These are phyloP conservation scores for Grallaria varia DNA, from an alignment of 2,113 vertebrate species.

Conservation along the genomic window DNA sequence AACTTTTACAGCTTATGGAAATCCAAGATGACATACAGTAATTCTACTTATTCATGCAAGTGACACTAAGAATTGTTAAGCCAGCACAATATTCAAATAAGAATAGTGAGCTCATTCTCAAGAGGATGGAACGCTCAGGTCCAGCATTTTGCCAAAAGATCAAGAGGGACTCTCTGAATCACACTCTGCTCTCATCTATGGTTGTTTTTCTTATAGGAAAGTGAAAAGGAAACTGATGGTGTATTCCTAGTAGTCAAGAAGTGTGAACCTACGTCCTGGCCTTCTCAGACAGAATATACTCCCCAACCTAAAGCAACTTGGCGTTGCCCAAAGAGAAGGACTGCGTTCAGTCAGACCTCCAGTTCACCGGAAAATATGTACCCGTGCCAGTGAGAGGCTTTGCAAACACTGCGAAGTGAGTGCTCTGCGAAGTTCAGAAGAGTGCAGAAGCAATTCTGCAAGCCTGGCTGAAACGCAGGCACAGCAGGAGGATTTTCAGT, in stretches of 20 bases:
- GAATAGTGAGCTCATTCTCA: neutral
- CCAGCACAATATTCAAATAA: neutral
- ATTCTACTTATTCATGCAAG: conserved; percentile 17
- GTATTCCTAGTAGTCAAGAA: too few species aligned
- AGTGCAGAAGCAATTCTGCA: conserved; percentile 12
- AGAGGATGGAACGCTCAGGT: neutral
- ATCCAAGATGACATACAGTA: conserved; percentile 36
- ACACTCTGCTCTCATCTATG: neutral
- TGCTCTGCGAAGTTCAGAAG: neutral
- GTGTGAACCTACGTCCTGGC: neutral
- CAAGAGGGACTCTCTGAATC: neutral
- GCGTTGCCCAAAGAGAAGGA: neutral
- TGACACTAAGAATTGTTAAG: conserved; percentile 27
- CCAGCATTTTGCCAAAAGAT: neutral
- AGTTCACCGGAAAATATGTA: neutral
- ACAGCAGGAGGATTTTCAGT: conserved; percentile 46
- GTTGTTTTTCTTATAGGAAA: neutral
- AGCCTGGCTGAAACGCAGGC: neutral
- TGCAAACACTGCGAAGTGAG: neutral
- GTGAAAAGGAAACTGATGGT: too few species aligned
- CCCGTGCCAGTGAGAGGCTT: neutral
- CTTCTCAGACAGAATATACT: neutral
- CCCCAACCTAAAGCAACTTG: neutral
- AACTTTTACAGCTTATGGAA: conserved; percentile 45
- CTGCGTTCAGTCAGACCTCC: neutral